Conservation (phyloP, 2,888 invertebrate species). For the Tachystola acroxantha region DNA sequence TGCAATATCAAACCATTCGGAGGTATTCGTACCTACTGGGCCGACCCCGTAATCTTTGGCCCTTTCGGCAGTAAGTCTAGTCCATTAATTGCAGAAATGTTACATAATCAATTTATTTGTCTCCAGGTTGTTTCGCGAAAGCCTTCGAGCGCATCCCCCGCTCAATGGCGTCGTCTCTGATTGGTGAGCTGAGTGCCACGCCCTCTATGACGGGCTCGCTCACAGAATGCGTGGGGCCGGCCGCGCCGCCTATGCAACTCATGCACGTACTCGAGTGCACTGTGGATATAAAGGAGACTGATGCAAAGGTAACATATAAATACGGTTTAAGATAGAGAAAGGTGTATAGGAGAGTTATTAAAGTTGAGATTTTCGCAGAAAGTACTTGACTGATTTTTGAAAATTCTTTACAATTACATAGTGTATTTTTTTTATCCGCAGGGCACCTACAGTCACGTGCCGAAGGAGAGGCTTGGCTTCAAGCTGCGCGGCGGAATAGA, state of each 20-base stretch:
- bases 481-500: constrained; percentile 90
- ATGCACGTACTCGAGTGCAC: constrained; percentile 94
- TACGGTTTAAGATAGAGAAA: too few relatives aligned
- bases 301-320: constrained; percentile 89
- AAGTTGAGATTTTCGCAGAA: too few relatives aligned
- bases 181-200: constrained; percentile 82
- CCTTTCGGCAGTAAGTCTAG: too few relatives aligned
- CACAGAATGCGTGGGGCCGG: constrained; percentile 75
- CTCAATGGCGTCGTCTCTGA: constrained; percentile 87
- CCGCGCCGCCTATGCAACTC: constrained; percentile 79
- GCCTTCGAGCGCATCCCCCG: constrained; percentile 94
- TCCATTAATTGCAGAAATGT: too few relatives aligned
- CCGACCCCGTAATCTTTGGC: too few relatives aligned
- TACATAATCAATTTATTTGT: not conserved
- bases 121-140: constrained; percentile 91
- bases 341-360: too few relatives aligned
- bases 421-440: too few relatives aligned
- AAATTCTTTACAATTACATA: too few relatives aligned
- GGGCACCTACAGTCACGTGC: constrained; percentile 89
- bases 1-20: too few relatives aligned
- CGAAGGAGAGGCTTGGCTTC: constrained; percentile 91
- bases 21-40: too few relatives aligned
- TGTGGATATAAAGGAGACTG: constrained; percentile 95
- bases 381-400: too few relatives aligned
- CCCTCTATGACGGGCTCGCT: constrained; percentile 81